phyloP scores from a whole-genome alignment of 2,888 invertebrate genomes.

The Pandemis corylana region DNA sequence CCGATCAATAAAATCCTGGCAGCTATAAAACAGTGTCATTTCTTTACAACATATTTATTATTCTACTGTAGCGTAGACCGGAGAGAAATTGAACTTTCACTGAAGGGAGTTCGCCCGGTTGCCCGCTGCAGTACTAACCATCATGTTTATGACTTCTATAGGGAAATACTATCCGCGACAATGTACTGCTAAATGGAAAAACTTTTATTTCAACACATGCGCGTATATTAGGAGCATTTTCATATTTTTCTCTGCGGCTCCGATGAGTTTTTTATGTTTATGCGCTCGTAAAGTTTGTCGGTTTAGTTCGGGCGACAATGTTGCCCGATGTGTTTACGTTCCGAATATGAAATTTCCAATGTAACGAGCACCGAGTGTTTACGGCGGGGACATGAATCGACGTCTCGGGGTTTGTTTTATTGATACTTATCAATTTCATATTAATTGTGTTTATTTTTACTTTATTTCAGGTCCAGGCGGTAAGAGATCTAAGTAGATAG shows the following conservation, averaged over 20 bases:
- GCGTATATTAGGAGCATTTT: constrained; percentile 75
- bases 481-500: too few relatives aligned
- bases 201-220: constrained; percentile 77
- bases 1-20: constrained; percentile 49
- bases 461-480: background rate
- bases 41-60: constrained; percentile 40
- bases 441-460: constrained; percentile 10
- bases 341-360: constrained; percentile 72
- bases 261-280: constrained; percentile 84
- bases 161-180: constrained; percentile 76
- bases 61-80: constrained; percentile 33
- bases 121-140: constrained; percentile 55
- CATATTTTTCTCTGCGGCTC: constrained; percentile 70
- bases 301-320: constrained; percentile 76
- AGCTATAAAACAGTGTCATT: constrained; percentile 42
- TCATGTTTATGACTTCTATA: constrained; percentile 82
- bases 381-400: constrained; percentile 57
- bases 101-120: constrained; percentile 33
- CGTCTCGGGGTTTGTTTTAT: constrained; percentile 43
- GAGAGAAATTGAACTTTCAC: constrained; percentile 65
- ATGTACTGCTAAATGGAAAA: constrained; percentile 78
- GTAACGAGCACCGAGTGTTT: constrained; percentile 64
- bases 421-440: constrained; percentile 37
- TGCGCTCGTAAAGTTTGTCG: constrained; percentile 75
- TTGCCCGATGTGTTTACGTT: constrained; percentile 72